Conservation (phyloP, 2,113 vertebrate genomes). For the Cariama cristata region DNA sequence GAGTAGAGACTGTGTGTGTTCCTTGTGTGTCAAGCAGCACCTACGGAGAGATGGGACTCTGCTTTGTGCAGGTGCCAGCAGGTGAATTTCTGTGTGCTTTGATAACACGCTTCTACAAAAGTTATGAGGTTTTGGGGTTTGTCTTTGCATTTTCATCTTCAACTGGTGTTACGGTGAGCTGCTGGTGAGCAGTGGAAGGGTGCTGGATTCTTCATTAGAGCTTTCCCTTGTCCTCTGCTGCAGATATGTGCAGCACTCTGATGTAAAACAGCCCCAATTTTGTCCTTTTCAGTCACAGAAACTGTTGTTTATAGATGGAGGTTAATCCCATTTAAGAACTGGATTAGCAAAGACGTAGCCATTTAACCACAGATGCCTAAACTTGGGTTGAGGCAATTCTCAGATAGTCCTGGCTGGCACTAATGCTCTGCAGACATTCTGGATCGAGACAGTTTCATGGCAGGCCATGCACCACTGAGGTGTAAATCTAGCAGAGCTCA, state of each 20-base stretch:
- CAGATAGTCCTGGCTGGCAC: neutral
- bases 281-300: conserved; percentile 16
- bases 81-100: neutral
- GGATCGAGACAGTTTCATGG: neutral
- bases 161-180: neutral
- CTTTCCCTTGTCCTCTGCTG: neutral
- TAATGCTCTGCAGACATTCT: conserved; percentile 3
- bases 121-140: neutral
- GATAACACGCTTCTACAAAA: neutral
- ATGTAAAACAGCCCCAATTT: conserved; percentile 21
- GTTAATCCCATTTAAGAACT: conserved; percentile 51
- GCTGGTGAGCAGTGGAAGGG: rapidly evolving
- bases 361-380: conserved; percentile 31
- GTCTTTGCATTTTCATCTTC: neutral
- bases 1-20: neutral
- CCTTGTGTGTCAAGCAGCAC: neutral
- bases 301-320: conserved; percentile 12
- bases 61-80: neutral
- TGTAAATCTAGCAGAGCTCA: neutral
- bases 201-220: neutral
- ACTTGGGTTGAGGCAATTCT: neutral
- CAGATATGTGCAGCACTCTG: neutral
- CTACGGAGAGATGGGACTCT: neutral
- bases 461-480: neutral
- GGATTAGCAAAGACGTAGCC: neutral